Evolutionary conservation across 2,113 vertebrate species (phyloP), one percentile per base, ranked within the genome.

Genomic region (Callocephalon fimbriatum): DNA sequence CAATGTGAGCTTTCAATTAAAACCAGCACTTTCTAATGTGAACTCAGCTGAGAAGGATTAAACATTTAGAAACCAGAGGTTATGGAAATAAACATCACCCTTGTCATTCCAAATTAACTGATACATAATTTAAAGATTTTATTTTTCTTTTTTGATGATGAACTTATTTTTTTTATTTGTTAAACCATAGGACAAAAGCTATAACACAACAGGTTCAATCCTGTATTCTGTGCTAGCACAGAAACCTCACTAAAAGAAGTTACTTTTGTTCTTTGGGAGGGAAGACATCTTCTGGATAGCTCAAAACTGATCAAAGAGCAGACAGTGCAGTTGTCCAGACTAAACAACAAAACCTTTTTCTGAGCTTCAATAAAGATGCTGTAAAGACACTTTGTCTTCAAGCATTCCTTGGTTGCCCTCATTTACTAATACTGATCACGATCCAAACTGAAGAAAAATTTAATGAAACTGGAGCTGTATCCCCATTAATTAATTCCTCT

Each of bases 41-140:
- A 94, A 68, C 21, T 68, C 70, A 50, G 22, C 32, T 86, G 72
- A 88, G 61, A 90, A 77, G 56, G n/a, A 77, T 86, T 89, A 89
- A 93, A 93, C 32, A 63, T 68, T 95, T 63, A 82, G 35, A 81
- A 91, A 35, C 3, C 42, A 79, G 63, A 88, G 16, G 10, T 51
- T 72, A 40, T 2, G 2, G n/a, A 70, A 87, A 40, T 23, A 90
- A 90, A 61, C 26, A 47, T 75, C 0, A 0, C 6, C 23, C 29
- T 37, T 76, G 26, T 75, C 14, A 44, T 38, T 90, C 32, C 23
- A 73, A 83, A 82, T 91, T 65, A 75, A 72, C 6, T 20, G 21
- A 48, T 35, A n/a, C 31, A 22, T 56, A 56, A 56, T 56, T 56
- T n/a, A 58, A 58, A 58, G 8, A 58, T 35, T 26, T 31, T 18